A percentile compares a stretch with the other conserved stretches of the same genome.
Evolutionary conservation across 92 coral and sea anemone species (phyloP).

Genomic region (Palythoa grandiflora): DNA sequence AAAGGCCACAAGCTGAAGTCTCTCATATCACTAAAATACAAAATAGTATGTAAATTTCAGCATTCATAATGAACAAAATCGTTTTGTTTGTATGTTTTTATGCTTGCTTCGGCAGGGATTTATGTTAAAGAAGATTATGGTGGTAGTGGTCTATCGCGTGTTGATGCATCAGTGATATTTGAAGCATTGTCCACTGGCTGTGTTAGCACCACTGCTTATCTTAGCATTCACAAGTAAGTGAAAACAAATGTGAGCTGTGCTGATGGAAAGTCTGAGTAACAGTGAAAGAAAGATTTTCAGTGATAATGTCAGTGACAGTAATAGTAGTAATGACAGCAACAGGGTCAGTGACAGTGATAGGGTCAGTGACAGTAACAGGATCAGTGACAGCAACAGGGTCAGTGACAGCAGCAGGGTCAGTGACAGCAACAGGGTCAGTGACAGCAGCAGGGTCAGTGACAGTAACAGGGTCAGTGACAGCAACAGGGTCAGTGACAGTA

Average conservation of each 20-base stretch:
- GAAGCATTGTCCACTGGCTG: constrained; percentile 87
- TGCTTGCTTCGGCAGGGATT: constrained; percentile 54
- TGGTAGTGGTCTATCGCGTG: constrained; percentile 80
- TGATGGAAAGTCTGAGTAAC: not conserved
- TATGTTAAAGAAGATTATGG: constrained; percentile 76
- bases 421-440: too few species aligned
- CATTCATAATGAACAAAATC: not conserved
- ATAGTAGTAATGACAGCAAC: too few species aligned
- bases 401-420: too few species aligned
- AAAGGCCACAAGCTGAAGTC: too few species aligned
- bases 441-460: too few species aligned
- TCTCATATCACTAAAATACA: too few species aligned
- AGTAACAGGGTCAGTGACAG: not conserved
- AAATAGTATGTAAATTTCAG: too few species aligned
- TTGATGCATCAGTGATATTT: constrained; percentile 87
- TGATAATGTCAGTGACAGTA: not conserved
- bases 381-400: too few species aligned
- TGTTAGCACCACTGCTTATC: constrained; percentile 86
- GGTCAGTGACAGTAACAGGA: too few species aligned
- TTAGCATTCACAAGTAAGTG: constrained; percentile 86
- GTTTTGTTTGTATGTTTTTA: not conserved
- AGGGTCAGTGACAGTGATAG: too few species aligned
- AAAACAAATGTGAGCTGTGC: not conserved
- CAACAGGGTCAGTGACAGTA: not conserved
- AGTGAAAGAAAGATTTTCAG: not conserved